Percentiles rank a stretch among this genome's conserved stretches.
phyloP scores from a whole-genome alignment of 2,113 vertebrate genomes.

The Callopanchax toddi region DNA sequence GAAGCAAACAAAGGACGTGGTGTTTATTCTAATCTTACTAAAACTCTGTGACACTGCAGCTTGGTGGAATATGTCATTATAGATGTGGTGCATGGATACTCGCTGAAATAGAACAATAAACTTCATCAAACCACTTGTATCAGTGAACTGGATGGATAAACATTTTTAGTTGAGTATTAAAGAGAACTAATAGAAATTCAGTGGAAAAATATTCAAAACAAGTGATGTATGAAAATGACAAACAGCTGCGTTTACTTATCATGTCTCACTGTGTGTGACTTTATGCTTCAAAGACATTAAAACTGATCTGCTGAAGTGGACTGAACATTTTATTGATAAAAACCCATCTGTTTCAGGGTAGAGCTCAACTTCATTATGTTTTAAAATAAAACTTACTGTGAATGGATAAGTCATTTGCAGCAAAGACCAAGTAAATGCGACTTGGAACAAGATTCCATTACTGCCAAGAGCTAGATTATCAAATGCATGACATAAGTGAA shows the following conservation, averaged over 20 bases:
- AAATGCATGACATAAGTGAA: no score
- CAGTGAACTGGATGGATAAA: constrained; percentile 29
- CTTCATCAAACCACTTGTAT: constrained; percentile 65
- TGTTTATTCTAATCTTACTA: constrained; percentile 66
- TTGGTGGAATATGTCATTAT: constrained; percentile 82
- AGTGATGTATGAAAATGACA: neutral
- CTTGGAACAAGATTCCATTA: no score
- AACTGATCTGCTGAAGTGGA: constrained; percentile 30
- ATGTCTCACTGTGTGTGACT: constrained; percentile 39
- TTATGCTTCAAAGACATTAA: constrained; percentile 45
- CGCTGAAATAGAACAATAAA: constrained; percentile 83
- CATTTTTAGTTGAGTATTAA: neutral
- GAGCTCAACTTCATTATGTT: no score
- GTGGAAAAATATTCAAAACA: neutral
- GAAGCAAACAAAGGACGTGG: constrained; percentile 56
- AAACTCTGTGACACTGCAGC: constrained; percentile 73
- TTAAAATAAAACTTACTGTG: neutral
- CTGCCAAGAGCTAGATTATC: no score
- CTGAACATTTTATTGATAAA: no score
- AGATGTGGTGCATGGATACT: constrained; percentile 84
- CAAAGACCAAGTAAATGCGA: no score
- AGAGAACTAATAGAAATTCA: neutral
- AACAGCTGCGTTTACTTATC: constrained; percentile 30
- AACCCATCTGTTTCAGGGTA: no score
- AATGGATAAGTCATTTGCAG: no score